Conservation (phyloP, 2,797 vertebrate species). For the Protosalanx chinensis region DNA sequence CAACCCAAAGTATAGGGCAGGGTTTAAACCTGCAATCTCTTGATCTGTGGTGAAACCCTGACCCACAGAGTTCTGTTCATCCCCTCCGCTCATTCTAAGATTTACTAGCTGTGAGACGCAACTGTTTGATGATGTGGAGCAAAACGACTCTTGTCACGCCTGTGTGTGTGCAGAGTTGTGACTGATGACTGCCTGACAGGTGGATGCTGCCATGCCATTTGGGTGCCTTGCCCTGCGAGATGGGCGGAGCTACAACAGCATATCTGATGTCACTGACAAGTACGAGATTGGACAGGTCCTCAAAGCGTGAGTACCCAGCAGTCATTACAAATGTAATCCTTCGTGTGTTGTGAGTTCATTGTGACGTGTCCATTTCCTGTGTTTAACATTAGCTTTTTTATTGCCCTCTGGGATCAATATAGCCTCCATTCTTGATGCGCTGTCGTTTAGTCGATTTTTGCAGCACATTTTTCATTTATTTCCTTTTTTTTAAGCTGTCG, state of each 20-base stretch:
- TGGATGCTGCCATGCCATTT: slow-evolving; percentile 85
- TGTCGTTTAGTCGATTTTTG: neutral
- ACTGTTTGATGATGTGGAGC: neutral
- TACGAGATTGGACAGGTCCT: slow-evolving; percentile 86
- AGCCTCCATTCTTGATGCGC: neutral
- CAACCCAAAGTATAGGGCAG: too few relatives aligned
- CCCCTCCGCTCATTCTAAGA: neutral
- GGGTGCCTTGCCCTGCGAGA: slow-evolving; percentile 85
- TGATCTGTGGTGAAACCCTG: neutral
- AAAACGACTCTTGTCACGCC: neutral
- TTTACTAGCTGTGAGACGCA: neutral
- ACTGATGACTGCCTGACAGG: slow-evolving; percentile 51
- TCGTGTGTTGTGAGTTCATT: neutral
- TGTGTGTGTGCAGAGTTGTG: neutral
- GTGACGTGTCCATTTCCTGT: neutral
- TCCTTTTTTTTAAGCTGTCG: too few relatives aligned
- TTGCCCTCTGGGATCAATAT: neutral
- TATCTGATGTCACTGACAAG: slow-evolving; percentile 84
- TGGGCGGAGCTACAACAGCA: slow-evolving; percentile 77
- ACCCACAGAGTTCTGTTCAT: neutral
- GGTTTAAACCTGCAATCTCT: neutral
- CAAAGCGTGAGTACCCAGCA: slow-evolving; percentile 75
- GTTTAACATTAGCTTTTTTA: neutral
- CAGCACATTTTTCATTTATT: neutral
- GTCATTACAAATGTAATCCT: neutral